Conservation (phyloP, 2,113 vertebrate species). For the Plotosus lineatus region DNA sequence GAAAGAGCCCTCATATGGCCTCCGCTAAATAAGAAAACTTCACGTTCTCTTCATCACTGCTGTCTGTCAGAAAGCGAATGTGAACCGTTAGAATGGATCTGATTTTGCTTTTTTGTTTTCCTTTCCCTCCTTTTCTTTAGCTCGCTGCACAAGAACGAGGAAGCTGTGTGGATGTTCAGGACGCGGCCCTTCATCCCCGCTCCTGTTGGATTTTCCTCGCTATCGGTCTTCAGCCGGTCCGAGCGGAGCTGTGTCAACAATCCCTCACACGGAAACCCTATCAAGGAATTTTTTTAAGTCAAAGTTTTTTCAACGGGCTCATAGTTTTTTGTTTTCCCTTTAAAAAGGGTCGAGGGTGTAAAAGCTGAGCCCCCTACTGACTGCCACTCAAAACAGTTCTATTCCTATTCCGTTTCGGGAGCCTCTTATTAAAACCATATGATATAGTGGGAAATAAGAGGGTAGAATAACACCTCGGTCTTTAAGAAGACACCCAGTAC, state of each 20-base stretch:
- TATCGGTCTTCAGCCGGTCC: conserved; percentile 8
- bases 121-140: background rate
- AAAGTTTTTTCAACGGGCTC: background rate
- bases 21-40: conserved; percentile 13
- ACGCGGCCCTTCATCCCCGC: conserved; percentile 25
- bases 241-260: conserved; percentile 28
- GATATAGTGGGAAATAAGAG: background rate
- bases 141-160: conserved; percentile 8
- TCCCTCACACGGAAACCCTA: conserved; percentile 5
- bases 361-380: background rate
- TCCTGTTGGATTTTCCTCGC: conserved; percentile 29
- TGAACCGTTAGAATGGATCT: conserved; percentile 29
- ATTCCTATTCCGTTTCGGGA: background rate
- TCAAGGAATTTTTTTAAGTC: background rate
- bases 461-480: background rate
- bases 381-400: background rate
- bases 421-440: background rate
- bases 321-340: background rate
- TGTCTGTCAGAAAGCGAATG: conserved; percentile 17
- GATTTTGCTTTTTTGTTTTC: conserved; percentile 4
- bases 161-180: conserved; percentile 35
- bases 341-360: background rate
- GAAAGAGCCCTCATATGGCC: conserved; percentile 37
- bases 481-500: background rate
- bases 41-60: conserved; percentile 8